These are phyloP conservation scores for Mastigias papua DNA, from an alignment of 30 jellyfish, hydroid and myxozoan genomes.

Conservation along the genomic window DNA sequence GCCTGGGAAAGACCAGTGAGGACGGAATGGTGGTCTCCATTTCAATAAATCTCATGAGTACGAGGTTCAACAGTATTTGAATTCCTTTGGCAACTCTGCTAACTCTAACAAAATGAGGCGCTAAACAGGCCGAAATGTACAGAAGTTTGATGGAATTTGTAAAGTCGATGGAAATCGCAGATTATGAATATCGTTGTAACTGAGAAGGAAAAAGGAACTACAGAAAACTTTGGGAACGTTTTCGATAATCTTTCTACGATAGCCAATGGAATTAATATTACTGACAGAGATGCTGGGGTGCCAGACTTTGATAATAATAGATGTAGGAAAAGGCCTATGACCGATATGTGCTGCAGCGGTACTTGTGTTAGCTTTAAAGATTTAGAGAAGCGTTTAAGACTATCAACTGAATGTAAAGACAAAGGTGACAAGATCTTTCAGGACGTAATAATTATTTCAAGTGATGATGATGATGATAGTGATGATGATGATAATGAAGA, in stretches of 20 bases:
- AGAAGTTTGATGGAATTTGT: too few relatives aligned
- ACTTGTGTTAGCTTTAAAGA: background rate
- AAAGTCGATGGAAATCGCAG: background rate
- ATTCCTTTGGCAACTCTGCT: too few relatives aligned
- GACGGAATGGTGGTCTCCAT: too few relatives aligned
- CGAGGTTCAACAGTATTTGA: too few relatives aligned
- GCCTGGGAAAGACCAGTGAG: too few relatives aligned
- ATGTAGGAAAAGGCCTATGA: background rate
- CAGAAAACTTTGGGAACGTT: background rate
- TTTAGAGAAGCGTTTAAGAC: background rate
- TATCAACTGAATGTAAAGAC: background rate
- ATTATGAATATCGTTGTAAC: background rate
- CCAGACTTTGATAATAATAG: background rate
- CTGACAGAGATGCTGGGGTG: background rate
- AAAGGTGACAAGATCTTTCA: too few relatives aligned
- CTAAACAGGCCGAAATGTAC: too few relatives aligned
- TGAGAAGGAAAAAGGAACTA: background rate
- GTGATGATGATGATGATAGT: conserved; percentile 17
- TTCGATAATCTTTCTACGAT: background rate
- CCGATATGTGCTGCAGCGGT: background rate
- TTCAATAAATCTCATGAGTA: too few relatives aligned
- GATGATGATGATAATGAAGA: background rate
- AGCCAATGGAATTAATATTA: background rate
- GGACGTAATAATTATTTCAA: conserved; percentile 19
- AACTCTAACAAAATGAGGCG: too few relatives aligned